Evolutionary conservation across 2,797 vertebrate genomes (phyloP), one percentile per base, ranked within the genome.

Genomic region (Spinibarbus caldwelli): DNA sequence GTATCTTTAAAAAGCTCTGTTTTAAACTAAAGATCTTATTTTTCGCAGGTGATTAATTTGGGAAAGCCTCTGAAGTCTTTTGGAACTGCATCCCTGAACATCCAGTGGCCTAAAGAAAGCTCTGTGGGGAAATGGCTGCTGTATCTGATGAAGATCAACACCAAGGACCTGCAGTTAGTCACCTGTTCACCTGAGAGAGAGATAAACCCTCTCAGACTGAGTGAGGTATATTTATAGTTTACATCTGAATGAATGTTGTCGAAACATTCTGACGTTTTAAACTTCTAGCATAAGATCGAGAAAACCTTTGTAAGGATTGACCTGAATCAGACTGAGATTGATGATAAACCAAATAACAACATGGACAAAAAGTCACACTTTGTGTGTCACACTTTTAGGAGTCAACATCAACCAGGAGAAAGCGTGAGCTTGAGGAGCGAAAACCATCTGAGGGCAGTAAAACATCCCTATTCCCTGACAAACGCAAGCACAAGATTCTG

Each of bases 101-200:
- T 99, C 82, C 95, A 96, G 7, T 99, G 98, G 98, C 98, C 98
- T 0, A 99, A 97, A 92, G 96, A 95, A 90, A 96, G 95, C 31
- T 92, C 89, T 86, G 93, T 97, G 41, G 97, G 97, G 73, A 99
- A 99, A 86, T 99, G 97, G 97, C 92, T 99, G 80, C 95, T 99
- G 72, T 99, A 99, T 91, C 94, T 99, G 94, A 91, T 98, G 92
- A 97, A 96, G 91, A 93, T 99, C 88, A 94, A 93, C 3, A 94
- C 96, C 6, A 94, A 94, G 73, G 97, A 96, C 47, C 90, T 95
- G 59, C 94, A 96, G 87, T 91, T 95, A 59, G 68, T 97, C 70
- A 70, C 78, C 6, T 99, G 98, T 89, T 93, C 95, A 29, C 97
- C 97, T 0, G 85, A 90, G 71, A 76, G 3, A 4, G 97, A 99